A percentile compares a stretch with the other conserved stretches of the same genome.
Evolutionary conservation across 2,797 vertebrate genomes (phyloP).

Genomic region (Catostomus latipinnis): DNA sequence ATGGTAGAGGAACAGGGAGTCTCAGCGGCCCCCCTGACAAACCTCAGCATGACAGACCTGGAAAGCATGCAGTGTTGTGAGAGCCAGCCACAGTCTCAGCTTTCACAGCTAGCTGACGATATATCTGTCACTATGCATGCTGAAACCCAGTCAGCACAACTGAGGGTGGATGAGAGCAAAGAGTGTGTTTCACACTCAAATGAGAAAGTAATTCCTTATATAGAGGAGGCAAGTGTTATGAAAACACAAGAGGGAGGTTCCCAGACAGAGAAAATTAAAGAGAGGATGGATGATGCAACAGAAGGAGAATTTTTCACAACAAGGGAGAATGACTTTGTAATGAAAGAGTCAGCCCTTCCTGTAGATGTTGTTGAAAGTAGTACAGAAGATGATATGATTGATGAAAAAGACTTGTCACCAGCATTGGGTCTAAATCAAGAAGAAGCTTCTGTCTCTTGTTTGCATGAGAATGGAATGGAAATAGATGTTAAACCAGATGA

Average conservation of each 20-base stretch:
- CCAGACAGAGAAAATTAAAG: slow-evolving; percentile 55
- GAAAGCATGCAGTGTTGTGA: slow-evolving; percentile 48
- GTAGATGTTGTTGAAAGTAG: slow-evolving; percentile 3
- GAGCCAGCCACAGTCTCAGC: slow-evolving; percentile 45
- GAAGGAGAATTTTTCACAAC: slow-evolving; percentile 23
- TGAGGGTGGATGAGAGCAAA: slow-evolving; percentile 20
- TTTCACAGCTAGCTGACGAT: slow-evolving; percentile 50
- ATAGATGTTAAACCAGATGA: slow-evolving; percentile 59
- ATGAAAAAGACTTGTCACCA: slow-evolving; percentile 35
- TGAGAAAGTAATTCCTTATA: background rate
- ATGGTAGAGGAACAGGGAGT: slow-evolving; percentile 35
- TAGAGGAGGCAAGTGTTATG: slow-evolving; percentile 64
- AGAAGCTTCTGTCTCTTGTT: background rate
- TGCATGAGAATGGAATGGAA: slow-evolving; percentile 50
- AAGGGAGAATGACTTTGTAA: slow-evolving; percentile 18
- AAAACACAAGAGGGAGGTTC: slow-evolving; percentile 54
- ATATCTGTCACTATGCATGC: slow-evolving; percentile 27
- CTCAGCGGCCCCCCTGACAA: slow-evolving; percentile 36
- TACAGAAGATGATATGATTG: background rate
- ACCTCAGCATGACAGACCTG: slow-evolving; percentile 41
- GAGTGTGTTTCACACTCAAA: slow-evolving; percentile 38
- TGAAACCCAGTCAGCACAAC: slow-evolving; percentile 44
- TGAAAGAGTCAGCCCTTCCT: slow-evolving; percentile 13
- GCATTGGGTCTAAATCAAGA: slow-evolving; percentile 56
- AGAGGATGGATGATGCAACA: slow-evolving; percentile 60